These are phyloP conservation scores for Etia nguti DNA, from an alignment of 2,113 vertebrate species.

Conservation along the genomic window DNA sequence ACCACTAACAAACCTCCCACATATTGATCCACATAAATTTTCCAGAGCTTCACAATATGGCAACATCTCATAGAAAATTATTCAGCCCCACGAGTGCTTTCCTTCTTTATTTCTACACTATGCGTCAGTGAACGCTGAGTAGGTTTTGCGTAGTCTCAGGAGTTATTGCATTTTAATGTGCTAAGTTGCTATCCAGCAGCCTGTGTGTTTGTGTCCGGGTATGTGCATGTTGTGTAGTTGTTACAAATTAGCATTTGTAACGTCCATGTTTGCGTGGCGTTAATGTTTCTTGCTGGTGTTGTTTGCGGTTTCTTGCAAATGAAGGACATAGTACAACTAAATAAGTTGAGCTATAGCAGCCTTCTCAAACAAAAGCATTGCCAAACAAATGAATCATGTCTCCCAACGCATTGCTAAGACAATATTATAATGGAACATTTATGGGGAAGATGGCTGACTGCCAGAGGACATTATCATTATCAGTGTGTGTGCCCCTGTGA, in stretches of 20 bases:
- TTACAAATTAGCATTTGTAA: not conserved
- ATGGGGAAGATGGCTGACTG: constrained; percentile 45
- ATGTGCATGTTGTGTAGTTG: not conserved
- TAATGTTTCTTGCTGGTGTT: not conserved
- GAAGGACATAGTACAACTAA: constrained; percentile 27
- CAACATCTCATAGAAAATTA: not conserved
- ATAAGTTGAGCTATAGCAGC: constrained; percentile 14
- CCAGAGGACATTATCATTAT: constrained; percentile 59
- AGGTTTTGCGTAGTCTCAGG: not conserved
- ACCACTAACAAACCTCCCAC: not conserved
- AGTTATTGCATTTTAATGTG: not conserved
- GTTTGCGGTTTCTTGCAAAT: not conserved
- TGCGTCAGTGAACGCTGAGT: not conserved
- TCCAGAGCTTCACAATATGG: not conserved
- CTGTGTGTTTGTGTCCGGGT: not conserved
- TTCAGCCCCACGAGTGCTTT: not conserved
- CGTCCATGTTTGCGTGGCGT: not conserved
- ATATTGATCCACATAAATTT: constrained; percentile 15
- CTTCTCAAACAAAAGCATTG: constrained; percentile 23
- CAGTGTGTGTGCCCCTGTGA: not conserved
- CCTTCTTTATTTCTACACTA: not conserved
- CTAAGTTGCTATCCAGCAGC: not conserved
- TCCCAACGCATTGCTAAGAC: constrained; percentile 36
- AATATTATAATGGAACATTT: constrained; percentile 58
- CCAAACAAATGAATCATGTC: constrained; percentile 44